phyloP scores from a whole-genome alignment of 2,113 vertebrate genomes.

The Steatornis caripensis region DNA sequence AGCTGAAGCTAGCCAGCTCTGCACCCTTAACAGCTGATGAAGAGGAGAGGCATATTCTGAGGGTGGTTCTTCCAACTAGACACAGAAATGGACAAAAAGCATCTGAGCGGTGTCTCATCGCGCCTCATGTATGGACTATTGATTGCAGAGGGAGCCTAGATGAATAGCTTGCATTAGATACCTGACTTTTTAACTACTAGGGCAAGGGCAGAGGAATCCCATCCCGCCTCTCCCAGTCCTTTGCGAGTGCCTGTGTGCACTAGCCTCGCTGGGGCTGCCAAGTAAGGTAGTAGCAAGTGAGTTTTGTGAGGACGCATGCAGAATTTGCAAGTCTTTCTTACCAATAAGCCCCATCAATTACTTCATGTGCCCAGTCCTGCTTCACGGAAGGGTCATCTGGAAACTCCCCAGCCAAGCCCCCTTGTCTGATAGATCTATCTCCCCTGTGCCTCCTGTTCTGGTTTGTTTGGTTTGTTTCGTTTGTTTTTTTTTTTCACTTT shows the following conservation, averaged over 20 bases:
- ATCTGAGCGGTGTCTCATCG: neutral
- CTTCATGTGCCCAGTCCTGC: neutral
- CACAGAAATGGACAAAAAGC: neutral
- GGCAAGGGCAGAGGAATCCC: neutral
- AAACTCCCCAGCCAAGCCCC: neutral
- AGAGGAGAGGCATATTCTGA: neutral
- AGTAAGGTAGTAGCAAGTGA: neutral
- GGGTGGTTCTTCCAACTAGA: neutral
- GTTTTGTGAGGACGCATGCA: neutral
- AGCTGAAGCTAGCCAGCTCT: neutral
- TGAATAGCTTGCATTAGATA: neutral
- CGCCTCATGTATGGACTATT: neutral
- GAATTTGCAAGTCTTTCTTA: neutral
- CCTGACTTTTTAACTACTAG: neutral
- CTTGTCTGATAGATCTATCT: neutral
- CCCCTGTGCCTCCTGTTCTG: neutral
- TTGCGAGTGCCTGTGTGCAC: accelerated
- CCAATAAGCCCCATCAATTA: neutral
- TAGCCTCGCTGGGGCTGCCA: neutral
- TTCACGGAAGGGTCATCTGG: neutral
- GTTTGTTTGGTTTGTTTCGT: neutral
- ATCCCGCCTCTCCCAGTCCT: neutral
- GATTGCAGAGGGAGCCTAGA: neutral
- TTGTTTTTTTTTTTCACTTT: neutral
- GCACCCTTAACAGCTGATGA: neutral